Evolutionary conservation across 2,797 vertebrate genomes (phyloP).

Genomic region (Gambusia yucatana): DNA sequence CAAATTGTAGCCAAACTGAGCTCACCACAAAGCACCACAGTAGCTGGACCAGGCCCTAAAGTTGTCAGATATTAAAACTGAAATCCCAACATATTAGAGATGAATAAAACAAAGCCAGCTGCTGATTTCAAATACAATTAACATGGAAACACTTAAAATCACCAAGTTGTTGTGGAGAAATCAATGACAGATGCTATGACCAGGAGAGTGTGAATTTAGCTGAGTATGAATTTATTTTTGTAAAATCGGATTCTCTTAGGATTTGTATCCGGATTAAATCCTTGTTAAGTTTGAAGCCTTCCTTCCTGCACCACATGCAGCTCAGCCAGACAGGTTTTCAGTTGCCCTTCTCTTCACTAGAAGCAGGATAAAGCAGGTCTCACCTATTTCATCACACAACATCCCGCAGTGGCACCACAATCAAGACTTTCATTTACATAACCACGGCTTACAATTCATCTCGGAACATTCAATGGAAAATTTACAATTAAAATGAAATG

Average conservation of each 20-base stretch:
- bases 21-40: neutral
- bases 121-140: slow-evolving; percentile 72
- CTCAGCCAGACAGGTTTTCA: slow-evolving; percentile 22
- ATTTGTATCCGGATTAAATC: slow-evolving; percentile 60
- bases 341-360: slow-evolving; percentile 35
- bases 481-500: slow-evolving; percentile 62
- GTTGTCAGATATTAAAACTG: slow-evolving; percentile 11
- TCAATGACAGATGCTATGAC: slow-evolving; percentile 35
- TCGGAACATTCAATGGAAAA: slow-evolving; percentile 39
- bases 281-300: slow-evolving; percentile 37
- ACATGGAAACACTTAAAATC: slow-evolving; percentile 53
- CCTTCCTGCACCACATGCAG: slow-evolving; percentile 26
- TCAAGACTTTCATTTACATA: slow-evolving; percentile 60
- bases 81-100: slow-evolving; percentile 51
- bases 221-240: slow-evolving; percentile 32
- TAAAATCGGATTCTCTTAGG: slow-evolving; percentile 39
- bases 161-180: slow-evolving; percentile 26
- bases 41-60: neutral
- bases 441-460: slow-evolving; percentile 48
- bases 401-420: slow-evolving; percentile 43
- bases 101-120: slow-evolving; percentile 68
- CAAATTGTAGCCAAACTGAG: neutral
- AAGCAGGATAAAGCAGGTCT: slow-evolving; percentile 31
- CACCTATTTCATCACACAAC: slow-evolving; percentile 33
- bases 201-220: slow-evolving; percentile 40